A percentile compares a stretch with the other conserved stretches of the same genome.
Conservation (phyloP, 1,140 invertebrate species). For the Drosophila rufa region DNA sequence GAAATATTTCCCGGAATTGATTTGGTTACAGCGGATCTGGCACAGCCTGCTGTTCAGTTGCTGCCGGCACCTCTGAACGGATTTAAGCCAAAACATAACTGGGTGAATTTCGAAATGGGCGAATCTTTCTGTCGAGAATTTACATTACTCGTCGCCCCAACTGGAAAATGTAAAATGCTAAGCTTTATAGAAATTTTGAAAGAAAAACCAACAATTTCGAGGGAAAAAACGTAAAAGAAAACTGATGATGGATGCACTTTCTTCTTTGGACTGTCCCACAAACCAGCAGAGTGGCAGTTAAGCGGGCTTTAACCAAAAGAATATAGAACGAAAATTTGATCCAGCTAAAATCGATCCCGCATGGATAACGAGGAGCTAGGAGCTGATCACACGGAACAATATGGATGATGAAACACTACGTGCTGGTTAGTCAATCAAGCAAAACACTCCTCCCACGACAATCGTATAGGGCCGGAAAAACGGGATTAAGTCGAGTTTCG, state of each 20-base stretch:
- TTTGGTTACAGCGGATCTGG: slow-evolving; percentile 35
- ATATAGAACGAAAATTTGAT: background rate
- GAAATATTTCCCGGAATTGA: slow-evolving; percentile 29
- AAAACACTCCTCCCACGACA: slow-evolving; percentile 6
- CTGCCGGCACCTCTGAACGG: slow-evolving; percentile 48
- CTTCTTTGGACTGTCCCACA: slow-evolving; percentile 3
- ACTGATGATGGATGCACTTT: slow-evolving; percentile 47
- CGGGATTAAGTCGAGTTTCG: background rate
- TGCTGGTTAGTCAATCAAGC: slow-evolving; percentile 17
- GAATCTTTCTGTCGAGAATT: slow-evolving; percentile 7
- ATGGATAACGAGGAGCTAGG: slow-evolving; percentile 11
- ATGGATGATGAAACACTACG: slow-evolving; percentile 5
- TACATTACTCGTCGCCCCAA: slow-evolving; percentile 16
- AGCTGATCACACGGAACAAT: background rate
- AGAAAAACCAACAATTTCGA: slow-evolving; percentile 10
- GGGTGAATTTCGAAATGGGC: slow-evolving; percentile 46
- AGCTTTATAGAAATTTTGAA: slow-evolving; percentile 41
- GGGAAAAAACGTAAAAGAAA: slow-evolving; percentile 18
- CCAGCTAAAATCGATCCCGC: slow-evolving; percentile 3
- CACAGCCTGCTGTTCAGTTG: slow-evolving; percentile 55
- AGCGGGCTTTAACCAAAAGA: slow-evolving; percentile 10
- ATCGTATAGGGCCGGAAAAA: background rate
- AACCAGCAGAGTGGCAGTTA: slow-evolving; percentile 42
- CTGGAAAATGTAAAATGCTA: slow-evolving; percentile 48
- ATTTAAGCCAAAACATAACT: slow-evolving; percentile 65